Conservation (phyloP, 2,888 invertebrate genomes). For the Melieria crassipennis region DNA sequence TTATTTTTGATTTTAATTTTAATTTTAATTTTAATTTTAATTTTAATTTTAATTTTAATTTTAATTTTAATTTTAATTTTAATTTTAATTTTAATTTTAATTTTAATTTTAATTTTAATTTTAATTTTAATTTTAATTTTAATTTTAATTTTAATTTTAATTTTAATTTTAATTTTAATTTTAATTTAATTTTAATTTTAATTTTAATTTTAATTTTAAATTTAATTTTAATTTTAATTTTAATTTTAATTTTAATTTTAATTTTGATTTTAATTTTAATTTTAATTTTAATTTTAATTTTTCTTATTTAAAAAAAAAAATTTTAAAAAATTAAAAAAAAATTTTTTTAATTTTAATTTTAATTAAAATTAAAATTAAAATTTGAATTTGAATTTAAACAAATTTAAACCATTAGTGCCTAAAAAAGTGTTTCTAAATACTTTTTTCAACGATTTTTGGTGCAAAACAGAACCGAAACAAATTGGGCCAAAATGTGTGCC, state of each 20-base stretch:
- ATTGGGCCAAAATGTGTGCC: too few species aligned
- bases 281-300: slow-evolving; percentile 18
- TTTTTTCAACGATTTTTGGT: background rate
- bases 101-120: slow-evolving; percentile 7
- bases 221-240: background rate
- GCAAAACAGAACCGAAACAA: too few species aligned
- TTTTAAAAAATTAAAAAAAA: background rate
- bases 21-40: too few species aligned
- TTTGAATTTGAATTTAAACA: slow-evolving; percentile 3
- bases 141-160: slow-evolving; percentile 9
- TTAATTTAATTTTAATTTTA: too few species aligned
- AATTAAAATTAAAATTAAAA: too few species aligned
- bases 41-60: slow-evolving; percentile 3
- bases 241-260: slow-evolving; percentile 8
- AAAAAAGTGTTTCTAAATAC: background rate
- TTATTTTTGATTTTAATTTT: slow-evolving; percentile 6
- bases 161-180: slow-evolving; percentile 6
- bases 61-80: slow-evolving; percentile 5
- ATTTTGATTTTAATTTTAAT: slow-evolving; percentile 8
- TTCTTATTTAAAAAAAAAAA: background rate
- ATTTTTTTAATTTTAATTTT: background rate
- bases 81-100: slow-evolving; percentile 10
- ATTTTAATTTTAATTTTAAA: slow-evolving; percentile 1
- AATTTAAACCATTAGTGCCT: background rate
- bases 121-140: background rate